Evolutionary conservation across 2,888 invertebrate genomes (phyloP).

Genomic region (Xanthia icteritia): DNA sequence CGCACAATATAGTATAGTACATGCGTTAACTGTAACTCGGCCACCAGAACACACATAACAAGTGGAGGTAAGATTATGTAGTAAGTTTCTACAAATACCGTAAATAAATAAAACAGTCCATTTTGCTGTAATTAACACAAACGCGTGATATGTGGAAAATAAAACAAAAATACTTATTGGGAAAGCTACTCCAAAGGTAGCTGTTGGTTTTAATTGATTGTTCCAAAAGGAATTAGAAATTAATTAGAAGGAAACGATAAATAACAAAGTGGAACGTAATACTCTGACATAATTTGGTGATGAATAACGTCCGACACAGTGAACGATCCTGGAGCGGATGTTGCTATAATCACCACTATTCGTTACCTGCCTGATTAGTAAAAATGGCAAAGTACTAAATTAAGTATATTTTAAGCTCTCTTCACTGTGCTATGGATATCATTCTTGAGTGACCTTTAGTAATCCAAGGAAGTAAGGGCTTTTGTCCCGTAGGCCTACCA

Average conservation of each 20-base stretch:
- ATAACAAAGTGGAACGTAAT: constrained; percentile 24
- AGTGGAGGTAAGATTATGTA: constrained; percentile 48
- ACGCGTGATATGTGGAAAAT: constrained; percentile 12
- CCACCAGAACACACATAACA: constrained; percentile 45
- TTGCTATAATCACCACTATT: constrained; percentile 17
- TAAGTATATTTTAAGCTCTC: background rate
- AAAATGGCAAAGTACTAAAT: constrained; percentile 2
- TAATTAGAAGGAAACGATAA: constrained; percentile 33
- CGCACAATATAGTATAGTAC: too few species aligned
- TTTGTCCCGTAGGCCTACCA: background rate
- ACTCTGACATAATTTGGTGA: constrained; percentile 49
- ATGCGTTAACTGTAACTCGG: constrained; percentile 61
- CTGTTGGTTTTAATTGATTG: constrained; percentile 10
- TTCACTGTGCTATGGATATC: background rate
- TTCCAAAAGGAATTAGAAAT: constrained; percentile 10
- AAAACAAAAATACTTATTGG: constrained; percentile 3
- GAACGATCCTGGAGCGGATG: constrained; percentile 28
- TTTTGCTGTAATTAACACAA: constrained; percentile 24
- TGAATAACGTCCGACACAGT: constrained; percentile 26
- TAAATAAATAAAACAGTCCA: constrained; percentile 46
- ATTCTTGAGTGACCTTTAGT: background rate
- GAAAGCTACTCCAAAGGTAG: constrained; percentile 14
- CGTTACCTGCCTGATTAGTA: background rate
- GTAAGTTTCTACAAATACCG: constrained; percentile 65
- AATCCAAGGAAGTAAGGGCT: background rate